phyloP scores from a whole-genome alignment of 2,888 invertebrate species.

The Drosophila formosana region DNA sequence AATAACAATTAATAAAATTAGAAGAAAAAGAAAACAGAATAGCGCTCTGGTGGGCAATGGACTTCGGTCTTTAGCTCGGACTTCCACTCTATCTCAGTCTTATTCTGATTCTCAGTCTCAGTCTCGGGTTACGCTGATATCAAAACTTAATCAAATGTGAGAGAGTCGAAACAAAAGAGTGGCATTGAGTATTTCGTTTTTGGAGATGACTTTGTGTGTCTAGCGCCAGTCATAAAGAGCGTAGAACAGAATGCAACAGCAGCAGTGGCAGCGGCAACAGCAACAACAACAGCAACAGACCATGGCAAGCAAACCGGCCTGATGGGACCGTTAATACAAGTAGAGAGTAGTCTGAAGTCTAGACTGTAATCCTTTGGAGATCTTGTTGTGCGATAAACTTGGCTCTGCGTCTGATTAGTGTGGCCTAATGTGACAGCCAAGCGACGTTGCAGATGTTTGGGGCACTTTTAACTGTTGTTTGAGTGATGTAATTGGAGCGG shows the following conservation, averaged over 20 bases:
- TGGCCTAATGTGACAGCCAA: slow-evolving; percentile 77
- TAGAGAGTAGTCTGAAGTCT: slow-evolving; percentile 12
- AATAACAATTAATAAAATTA: slow-evolving; percentile 83
- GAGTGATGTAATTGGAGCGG: slow-evolving; percentile 77
- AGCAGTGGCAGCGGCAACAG: background rate
- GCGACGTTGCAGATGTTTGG: slow-evolving; percentile 63
- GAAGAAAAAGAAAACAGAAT: slow-evolving; percentile 27
- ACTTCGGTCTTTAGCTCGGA: no score
- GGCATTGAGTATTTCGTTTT: slow-evolving; percentile 34
- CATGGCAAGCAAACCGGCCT: slow-evolving; percentile 49
- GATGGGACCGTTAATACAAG: slow-evolving; percentile 61
- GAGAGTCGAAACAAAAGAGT: slow-evolving; percentile 48
- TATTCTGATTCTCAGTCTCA: background rate
- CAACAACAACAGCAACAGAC: background rate
- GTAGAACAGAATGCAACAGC: slow-evolving; percentile 2
- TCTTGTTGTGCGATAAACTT: slow-evolving; percentile 74
- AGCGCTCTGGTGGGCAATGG: slow-evolving; percentile 57
- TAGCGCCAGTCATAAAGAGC: slow-evolving; percentile 64
- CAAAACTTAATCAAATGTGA: slow-evolving; percentile 70
- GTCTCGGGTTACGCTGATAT: slow-evolving; percentile 66
- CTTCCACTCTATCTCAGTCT: background rate
- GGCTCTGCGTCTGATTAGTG: slow-evolving; percentile 72
- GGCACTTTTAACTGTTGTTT: slow-evolving; percentile 63
- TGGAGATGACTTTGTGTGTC: slow-evolving; percentile 21
- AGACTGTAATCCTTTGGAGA: slow-evolving; percentile 73